Conservation (phyloP, 2,888 invertebrate genomes). For the Euphydryas editha region DNA sequence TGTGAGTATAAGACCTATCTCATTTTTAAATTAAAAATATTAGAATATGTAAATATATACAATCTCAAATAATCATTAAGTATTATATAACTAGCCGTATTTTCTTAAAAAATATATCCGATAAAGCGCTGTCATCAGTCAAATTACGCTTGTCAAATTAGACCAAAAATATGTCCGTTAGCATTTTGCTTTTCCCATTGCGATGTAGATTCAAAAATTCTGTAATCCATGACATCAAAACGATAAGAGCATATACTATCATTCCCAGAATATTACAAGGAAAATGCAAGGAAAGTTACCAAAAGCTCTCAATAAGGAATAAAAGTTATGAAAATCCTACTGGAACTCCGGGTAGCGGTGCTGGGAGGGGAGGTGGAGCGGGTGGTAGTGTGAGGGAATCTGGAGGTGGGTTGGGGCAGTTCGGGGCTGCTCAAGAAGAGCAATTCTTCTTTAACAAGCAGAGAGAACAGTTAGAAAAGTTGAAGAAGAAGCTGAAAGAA, state of each 20-base stretch:
- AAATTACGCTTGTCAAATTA: too few relatives aligned
- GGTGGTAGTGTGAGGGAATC: conserved; percentile 63
- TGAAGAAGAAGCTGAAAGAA: conserved; percentile 55
- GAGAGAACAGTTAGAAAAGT: conserved; percentile 57
- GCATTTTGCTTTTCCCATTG: too few relatives aligned
- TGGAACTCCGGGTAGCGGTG: conserved; percentile 58
- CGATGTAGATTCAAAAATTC: neutral
- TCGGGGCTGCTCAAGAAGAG: conserved; percentile 65
- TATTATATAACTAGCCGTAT: too few relatives aligned
- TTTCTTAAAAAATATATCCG: too few relatives aligned
- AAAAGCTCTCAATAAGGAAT: conserved; percentile 1
- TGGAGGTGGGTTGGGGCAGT: conserved; percentile 62
- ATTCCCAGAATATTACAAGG: neutral
- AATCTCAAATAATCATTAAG: too few relatives aligned
- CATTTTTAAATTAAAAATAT: too few relatives aligned
- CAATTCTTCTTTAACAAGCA: conserved; percentile 65
- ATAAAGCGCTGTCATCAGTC: too few relatives aligned
- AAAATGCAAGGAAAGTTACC: neutral
- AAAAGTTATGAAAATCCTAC: conserved; percentile 33
- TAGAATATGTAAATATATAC: too few relatives aligned
- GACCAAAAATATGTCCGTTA: too few relatives aligned
- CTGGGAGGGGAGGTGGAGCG: conserved; percentile 61
- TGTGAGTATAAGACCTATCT: too few relatives aligned
- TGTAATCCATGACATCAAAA: neutral
- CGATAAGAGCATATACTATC: neutral